These are phyloP conservation scores for Pissodes strobi DNA, from an alignment of 1,140 invertebrate genomes.

Conservation along the genomic window DNA sequence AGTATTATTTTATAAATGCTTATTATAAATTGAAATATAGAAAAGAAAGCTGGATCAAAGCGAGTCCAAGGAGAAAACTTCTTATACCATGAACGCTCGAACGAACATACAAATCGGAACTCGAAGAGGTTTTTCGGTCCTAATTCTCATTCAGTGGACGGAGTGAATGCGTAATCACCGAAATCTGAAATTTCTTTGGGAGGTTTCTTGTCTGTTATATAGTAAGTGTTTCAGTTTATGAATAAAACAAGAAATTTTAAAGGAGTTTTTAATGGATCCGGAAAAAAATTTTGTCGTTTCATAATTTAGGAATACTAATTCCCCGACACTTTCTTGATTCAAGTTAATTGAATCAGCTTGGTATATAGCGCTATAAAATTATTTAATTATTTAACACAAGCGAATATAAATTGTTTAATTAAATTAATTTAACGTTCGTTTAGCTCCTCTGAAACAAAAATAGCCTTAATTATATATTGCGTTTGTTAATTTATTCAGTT, in stretches of 20 bases:
- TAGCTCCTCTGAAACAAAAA: too few species aligned
- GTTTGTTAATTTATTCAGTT: too few species aligned
- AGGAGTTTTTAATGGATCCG: constrained; percentile 7
- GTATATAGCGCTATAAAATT: too few species aligned
- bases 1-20: too few species aligned
- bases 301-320: too few species aligned
- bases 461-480: too few species aligned
- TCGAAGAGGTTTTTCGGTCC: constrained; percentile 2
- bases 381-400: too few species aligned
- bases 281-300: not conserved
- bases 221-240: constrained; percentile 13
- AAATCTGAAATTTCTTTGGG: constrained; percentile 16
- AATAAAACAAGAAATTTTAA: constrained; percentile 10
- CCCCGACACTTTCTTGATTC: too few species aligned
- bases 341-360: too few species aligned
- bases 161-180: constrained; percentile 17
- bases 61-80: not conserved
- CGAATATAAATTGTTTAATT: too few species aligned
- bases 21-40: too few species aligned
- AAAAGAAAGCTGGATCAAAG: constrained; percentile 12
- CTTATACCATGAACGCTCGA: constrained; percentile 21
- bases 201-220: not conserved
- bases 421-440: too few species aligned
- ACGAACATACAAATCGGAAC: constrained; percentile 21
- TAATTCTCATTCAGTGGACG: constrained; percentile 19